Base-by-base conservation (phyloP, 1,140 invertebrate genomes). In the Eulimnadia texana region DNA sequence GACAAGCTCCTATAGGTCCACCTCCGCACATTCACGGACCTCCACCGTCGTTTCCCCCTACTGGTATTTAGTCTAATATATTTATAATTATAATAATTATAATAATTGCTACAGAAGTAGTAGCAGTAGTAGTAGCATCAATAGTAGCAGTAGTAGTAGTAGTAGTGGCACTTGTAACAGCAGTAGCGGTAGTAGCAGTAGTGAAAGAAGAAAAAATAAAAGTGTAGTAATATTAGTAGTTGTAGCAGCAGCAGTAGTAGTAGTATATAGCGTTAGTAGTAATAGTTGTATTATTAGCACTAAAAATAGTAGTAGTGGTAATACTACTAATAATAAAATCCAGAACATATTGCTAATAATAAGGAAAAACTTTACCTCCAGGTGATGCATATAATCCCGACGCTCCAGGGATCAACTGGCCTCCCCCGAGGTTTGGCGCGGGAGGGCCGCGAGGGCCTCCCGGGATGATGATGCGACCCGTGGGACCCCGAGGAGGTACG, bases 311-410 rank as follows among this genome's bases (percentile, higher is more conserved):
- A n/a, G n/a, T n/a, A n/a, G n/a, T n/a, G 25, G 6, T 42, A 25
- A 55, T 6, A 60, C 52, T 54, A 54, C 16, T 54, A 23, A 1
- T 54, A 54, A n/a, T n/a, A n/a, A n/a, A n/a, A n/a, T n/a, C n/a
- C n/a, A n/a, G n/a, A n/a, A n/a, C n/a, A n/a, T 25, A 20, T 54
- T 16, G 52, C 20, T 54, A 54, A 13, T 54, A 54, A 11, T 54
- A 54, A 54, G 13, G 2, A 16, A 2, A 11, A n/a, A 23, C 60
- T 27, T 63, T 63, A 11, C 13, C 71, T 66, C 67, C 71, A 70
- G 86, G 89, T 47, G 73, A 75, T 58, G 68, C 68, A 65, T 92
- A 93, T 70, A 92, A 92, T 77, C 90, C 90, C 2, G 85, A 90
- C 69, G 84, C 86, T 2, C 90, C 90, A 2, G 85, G 85, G 64